Conservation (phyloP, 2,888 invertebrate genomes). For the Chromoteleia sp. region DNA sequence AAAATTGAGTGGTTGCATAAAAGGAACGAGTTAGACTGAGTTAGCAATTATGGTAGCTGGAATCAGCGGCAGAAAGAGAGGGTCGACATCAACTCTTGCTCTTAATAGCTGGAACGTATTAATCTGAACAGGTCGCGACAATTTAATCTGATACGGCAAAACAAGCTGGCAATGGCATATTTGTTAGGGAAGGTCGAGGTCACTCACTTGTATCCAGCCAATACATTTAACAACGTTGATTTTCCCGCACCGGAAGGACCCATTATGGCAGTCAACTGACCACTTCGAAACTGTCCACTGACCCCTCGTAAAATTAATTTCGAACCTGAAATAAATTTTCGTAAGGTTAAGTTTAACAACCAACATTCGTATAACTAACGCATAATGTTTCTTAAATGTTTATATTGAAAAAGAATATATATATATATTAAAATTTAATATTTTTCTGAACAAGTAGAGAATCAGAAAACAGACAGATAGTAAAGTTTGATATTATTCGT, state of each 20-base stretch:
- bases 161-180: slow-evolving; percentile 35
- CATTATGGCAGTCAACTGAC: slow-evolving; percentile 95
- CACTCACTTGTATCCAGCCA: slow-evolving; percentile 96
- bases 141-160: slow-evolving; percentile 23
- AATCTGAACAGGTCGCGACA: slow-evolving; percentile 28
- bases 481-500: too few relatives aligned
- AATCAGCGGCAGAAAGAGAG: slow-evolving; percentile 12
- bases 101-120: slow-evolving; percentile 24
- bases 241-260: slow-evolving; percentile 98
- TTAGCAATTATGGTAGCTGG: not conserved
- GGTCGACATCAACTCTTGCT: slow-evolving; percentile 37
- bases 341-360: too few relatives aligned
- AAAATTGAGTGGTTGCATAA: too few relatives aligned
- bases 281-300: slow-evolving; percentile 93
- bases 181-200: slow-evolving; percentile 51
- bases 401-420: too few relatives aligned
- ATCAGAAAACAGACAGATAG: too few relatives aligned
- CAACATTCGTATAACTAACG: too few relatives aligned
- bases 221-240: slow-evolving; percentile 94
- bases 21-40: too few relatives aligned
- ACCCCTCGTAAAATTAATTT: slow-evolving; percentile 93
- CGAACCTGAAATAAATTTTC: slow-evolving; percentile 87
- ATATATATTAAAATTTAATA: too few relatives aligned
- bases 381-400: not conserved
- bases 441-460: too few relatives aligned